A percentile compares a stretch with the other conserved stretches of the same genome.
These are phyloP conservation scores for Xyrauchen texanus DNA, from an alignment of 2,113 vertebrate species.

Conservation along the genomic window DNA sequence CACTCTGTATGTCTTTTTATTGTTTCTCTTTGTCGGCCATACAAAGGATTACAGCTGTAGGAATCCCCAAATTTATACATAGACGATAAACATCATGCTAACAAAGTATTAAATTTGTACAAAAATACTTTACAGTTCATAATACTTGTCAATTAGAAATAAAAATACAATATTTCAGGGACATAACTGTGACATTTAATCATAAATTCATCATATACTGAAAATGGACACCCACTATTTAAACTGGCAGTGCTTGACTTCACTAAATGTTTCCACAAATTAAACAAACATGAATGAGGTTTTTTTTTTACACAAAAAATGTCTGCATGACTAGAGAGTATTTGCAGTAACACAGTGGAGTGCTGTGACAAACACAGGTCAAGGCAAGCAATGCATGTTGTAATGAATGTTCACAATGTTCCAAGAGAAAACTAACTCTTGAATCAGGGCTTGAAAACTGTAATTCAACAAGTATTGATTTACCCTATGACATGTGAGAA, in stretches of 20 bases:
- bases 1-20: conserved; percentile 65
- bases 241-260: conserved; percentile 86
- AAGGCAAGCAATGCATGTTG: too few species aligned
- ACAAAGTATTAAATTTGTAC: conserved; percentile 99
- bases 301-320: not conserved
- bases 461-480: conserved; percentile 6
- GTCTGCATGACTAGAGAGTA: conserved; percentile 15
- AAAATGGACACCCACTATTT: conserved; percentile 71
- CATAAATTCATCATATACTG: conserved; percentile 65
- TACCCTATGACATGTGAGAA: conserved; percentile 12
- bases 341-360: conserved; percentile 30
- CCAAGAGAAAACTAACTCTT: conserved; percentile 30
- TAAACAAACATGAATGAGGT: conserved; percentile 31
- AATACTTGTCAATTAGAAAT: conserved; percentile 98
- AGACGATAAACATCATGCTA: conserved; percentile 99
- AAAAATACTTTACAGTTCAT: conserved; percentile 99
- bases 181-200: conserved; percentile 81
- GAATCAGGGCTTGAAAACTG: not conserved
- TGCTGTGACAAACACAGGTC: not conserved
- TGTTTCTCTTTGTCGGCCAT: conserved; percentile 82
- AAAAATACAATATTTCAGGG: conserved; percentile 97
- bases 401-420: not conserved
- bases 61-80: conserved; percentile 90
- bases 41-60: conserved; percentile 94
- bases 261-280: conserved; percentile 48